Base-by-base conservation (phyloP, 2,113 vertebrate species). In the Psilopsiagon aymara region DNA sequence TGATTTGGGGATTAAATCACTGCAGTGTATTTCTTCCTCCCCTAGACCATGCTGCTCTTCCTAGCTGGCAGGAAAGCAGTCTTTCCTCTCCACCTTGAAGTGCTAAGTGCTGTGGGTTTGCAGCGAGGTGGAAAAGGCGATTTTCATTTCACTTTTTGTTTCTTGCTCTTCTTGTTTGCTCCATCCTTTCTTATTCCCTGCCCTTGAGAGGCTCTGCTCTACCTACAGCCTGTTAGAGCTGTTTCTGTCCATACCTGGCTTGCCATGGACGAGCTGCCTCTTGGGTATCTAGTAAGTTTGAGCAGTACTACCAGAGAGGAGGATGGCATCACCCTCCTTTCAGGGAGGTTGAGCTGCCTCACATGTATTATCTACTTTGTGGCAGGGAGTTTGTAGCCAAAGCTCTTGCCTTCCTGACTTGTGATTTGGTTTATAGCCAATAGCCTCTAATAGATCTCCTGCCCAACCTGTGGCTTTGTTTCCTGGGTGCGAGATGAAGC, bases 1-100 rank as follows among this genome's bases (percentile, higher is more conserved):
- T 86, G 66, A 93, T 95, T 47, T 84, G 83, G 59, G 83, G 70
- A 90, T 96, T 96, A 68, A 82, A 76, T 62, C 90, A 80, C 75
- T 76, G 28, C 7, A 4, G 43, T 52, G 41, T 55, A 17, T 94
- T 94, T 81, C 1, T 33, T 49, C 47, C 31, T 96, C 71, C 85
- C 53, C 18, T 74, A 77, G 67, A n/a, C 23, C 1, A 6, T 51
- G n/a, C 80, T 74, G 13, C 47, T 77, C 9, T 35, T 91, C 28
- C 39, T 78, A 35, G 55, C 67, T 90, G 63, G 10, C 57, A 63
- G 76, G 41, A 47, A 94, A 86, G 59, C 1, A 62, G 10, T 31
- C n/a, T 79, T 84, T 70, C 41, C 27, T 90, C 31, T 11, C 11
- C 14, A 5, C 37, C 52, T 86, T 64, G 60, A 87, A 80, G 76